A percentile compares a stretch with the other conserved stretches of the same genome.
Evolutionary conservation across 1,140 invertebrate species (phyloP).

Genomic region (Drosophila neocordata): DNA sequence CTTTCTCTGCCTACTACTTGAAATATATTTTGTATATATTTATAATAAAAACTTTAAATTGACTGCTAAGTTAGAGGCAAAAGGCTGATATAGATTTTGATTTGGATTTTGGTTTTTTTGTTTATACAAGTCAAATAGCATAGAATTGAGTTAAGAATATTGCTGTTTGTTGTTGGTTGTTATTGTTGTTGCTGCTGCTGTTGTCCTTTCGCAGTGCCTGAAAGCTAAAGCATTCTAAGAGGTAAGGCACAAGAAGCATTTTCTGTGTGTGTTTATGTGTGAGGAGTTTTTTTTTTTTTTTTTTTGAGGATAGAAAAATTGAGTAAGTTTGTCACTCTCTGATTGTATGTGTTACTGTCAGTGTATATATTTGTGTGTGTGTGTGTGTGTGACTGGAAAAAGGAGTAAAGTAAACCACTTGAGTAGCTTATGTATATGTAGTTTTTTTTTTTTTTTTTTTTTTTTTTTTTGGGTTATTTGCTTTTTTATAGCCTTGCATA

Average conservation of each 20-base stretch:
- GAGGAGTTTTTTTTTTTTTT: slow-evolving; percentile 8
- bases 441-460: slow-evolving; percentile 6
- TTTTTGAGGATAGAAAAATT: slow-evolving; percentile 24
- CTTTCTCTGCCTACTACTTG: slow-evolving; percentile 56
- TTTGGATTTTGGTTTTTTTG: background rate
- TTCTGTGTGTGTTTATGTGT: slow-evolving; percentile 27
- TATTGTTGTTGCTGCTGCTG: background rate
- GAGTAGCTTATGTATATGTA: slow-evolving; percentile 24
- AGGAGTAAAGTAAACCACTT: slow-evolving; percentile 47
- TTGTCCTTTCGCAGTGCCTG: slow-evolving; percentile 41
- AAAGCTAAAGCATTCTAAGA: slow-evolving; percentile 50
- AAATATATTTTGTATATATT: background rate
- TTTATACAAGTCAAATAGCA: slow-evolving; percentile 7
- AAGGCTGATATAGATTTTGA: slow-evolving; percentile 9
- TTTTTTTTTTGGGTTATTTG: slow-evolving; percentile 15
- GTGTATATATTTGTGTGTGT: slow-evolving; percentile 27
- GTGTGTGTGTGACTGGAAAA: slow-evolving; percentile 16
- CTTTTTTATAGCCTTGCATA: slow-evolving; percentile 59
- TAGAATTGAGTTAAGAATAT: background rate
- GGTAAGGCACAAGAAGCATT: slow-evolving; percentile 20
- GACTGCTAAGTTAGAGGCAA: slow-evolving; percentile 18
- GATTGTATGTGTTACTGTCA: slow-evolving; percentile 26
- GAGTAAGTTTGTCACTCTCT: slow-evolving; percentile 45
- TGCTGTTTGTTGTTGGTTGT: background rate
- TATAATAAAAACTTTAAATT: slow-evolving; percentile 28